phyloP scores from a whole-genome alignment of 2,797 vertebrate genomes.

The Sandelia bainsii region DNA sequence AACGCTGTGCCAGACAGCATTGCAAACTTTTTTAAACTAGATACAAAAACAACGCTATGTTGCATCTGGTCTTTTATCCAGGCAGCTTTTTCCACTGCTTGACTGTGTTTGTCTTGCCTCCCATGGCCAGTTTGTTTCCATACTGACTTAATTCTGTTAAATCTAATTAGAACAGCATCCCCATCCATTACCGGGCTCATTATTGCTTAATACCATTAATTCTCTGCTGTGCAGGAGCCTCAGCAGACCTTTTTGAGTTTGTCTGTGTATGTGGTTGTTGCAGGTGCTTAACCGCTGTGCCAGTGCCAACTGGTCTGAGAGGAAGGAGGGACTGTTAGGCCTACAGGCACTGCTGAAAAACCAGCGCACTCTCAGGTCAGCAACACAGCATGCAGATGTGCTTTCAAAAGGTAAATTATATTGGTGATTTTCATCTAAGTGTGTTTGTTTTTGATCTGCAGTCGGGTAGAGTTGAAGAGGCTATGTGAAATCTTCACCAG shows the following conservation, averaged over 20 bases:
- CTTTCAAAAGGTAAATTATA: neutral
- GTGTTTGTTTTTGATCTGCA: conserved; percentile 62
- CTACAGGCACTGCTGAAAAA: conserved; percentile 94
- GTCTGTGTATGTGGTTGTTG: conserved; percentile 4
- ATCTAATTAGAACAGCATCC: neutral
- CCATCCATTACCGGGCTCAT: neutral
- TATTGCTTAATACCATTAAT: neutral
- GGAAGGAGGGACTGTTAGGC: conserved; percentile 95
- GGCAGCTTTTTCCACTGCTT: neutral
- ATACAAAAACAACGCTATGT: neutral
- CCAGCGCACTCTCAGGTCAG: conserved; percentile 93
- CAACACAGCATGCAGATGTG: neutral
- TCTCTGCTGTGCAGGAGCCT: neutral
- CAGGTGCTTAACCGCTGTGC: conserved; percentile 95
- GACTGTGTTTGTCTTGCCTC: too few species aligned
- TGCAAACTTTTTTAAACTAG: neutral
- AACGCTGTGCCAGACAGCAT: neutral
- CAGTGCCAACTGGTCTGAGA: conserved; percentile 97
- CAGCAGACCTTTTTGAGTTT: neutral
- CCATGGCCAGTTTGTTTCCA: neutral
- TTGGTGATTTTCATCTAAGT: conserved; percentile 1
- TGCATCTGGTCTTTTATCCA: neutral
- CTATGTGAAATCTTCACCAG: conserved; percentile 99
- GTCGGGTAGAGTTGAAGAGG: conserved; percentile 97
- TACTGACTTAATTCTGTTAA: neutral